phyloP scores from a whole-genome alignment of 1,140 invertebrate genomes.

The Linepithema humile region DNA sequence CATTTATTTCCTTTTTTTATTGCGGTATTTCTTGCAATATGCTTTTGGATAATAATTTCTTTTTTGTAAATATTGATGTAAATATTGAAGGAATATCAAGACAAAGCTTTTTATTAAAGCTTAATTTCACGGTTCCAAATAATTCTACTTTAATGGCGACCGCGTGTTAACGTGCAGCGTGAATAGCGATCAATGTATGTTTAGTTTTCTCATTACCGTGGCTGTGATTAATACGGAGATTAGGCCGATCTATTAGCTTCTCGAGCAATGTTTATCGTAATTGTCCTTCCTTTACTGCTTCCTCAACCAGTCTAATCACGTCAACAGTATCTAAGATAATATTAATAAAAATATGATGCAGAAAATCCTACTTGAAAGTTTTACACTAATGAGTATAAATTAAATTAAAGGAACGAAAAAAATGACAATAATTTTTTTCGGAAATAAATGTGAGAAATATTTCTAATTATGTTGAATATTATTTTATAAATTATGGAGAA shows the following conservation, averaged over 20 bases:
- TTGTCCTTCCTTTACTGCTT: conserved; percentile 7
- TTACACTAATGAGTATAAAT: not conserved
- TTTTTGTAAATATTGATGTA: not conserved
- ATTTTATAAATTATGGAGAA: conserved; percentile 14
- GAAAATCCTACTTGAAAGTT: not conserved
- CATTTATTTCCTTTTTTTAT: not conserved
- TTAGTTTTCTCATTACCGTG: conserved; percentile 53
- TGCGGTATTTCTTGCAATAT: not conserved
- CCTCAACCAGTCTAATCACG: not conserved
- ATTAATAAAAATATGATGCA: conserved; percentile 25
- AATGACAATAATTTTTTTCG: not conserved
- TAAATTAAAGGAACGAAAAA: not conserved
- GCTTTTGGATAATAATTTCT: not conserved
- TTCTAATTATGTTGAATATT: conserved; percentile 1
- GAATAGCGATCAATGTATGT: conserved; percentile 21
- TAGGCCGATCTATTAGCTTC: conserved; percentile 22
- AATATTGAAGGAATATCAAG: not conserved
- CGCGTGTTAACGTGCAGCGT: conserved; percentile 28
- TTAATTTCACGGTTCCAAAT: conserved; percentile 18
- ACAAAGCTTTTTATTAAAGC: not conserved
- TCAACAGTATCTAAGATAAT: conserved; percentile 5
- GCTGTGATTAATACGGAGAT: conserved; percentile 45
- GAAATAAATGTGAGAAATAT: not conserved
- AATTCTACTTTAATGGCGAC: conserved; percentile 24
- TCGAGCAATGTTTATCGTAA: conserved; percentile 24